Base-by-base conservation (phyloP, 2,888 invertebrate genomes). In the Plemyria rubiginata region DNA sequence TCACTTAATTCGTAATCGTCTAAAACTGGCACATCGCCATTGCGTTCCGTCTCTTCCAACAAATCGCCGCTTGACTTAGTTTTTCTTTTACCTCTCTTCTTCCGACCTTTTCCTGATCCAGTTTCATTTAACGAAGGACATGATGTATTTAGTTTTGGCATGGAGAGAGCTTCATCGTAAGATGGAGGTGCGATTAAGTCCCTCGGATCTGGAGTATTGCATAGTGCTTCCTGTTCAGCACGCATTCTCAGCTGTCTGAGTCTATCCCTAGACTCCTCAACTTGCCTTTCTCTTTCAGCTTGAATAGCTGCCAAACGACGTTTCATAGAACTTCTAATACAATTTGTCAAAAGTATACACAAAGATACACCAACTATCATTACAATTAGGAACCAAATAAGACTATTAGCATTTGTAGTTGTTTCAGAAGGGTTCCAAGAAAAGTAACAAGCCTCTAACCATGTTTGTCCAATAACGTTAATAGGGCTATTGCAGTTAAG, bases 151-250 rank as follows among this genome's bases (percentile, higher is more conserved):
- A 96, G 75, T 77, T 95, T 94, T 1, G 96, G 96, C 95, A 97
- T 95, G 16, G 95, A 93, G 60, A 97, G 90, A 38, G 96, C 97
- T 87, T 96, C 96, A 73, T 95, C 95, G 75, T 97, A 97, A 3
- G 95, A 95, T 0, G 97, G 97, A 41, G 96, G 95, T 62, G 94
- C 94, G 36, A 95, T 92, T 54, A 94, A 80, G 84, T 96, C 96
- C 71, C 96, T 93, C 0, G 95, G 95, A 81, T 96, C 95, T 6
- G 95, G 94, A 22, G 95, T 94, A 76, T 94, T 95, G 55, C 93
- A 88, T 12, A 93, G 85, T 13, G 92, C 92, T 70, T 94, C 94
- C 69, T 94, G 93, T 73, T 93, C 93, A 49, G 90, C 88, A 7
- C 87, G 87, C 57, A 94, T 82, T 73, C 94, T 85, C 12, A 93